These are phyloP conservation scores for Pilophorus perplexus DNA, from an alignment of 2,888 invertebrate genomes.

Conservation along the genomic window DNA sequence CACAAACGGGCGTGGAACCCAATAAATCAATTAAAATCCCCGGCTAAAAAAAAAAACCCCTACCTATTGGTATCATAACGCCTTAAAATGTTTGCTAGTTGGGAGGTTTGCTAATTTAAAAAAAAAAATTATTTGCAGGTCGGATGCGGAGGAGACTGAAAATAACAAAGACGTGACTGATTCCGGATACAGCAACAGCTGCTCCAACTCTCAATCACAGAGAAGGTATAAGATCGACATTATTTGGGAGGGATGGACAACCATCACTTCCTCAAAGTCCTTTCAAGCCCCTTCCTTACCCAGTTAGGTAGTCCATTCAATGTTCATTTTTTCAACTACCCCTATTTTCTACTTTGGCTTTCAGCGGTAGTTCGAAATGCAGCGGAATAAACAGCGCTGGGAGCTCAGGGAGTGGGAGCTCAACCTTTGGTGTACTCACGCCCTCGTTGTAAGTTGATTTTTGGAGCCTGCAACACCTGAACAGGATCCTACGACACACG, in stretches of 20 bases:
- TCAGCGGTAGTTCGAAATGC: slow-evolving; percentile 62
- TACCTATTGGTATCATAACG: too few species aligned
- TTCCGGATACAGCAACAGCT: slow-evolving; percentile 78
- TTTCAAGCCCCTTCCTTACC: too few species aligned
- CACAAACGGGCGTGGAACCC: too few species aligned
- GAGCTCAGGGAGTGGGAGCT: slow-evolving; percentile 68
- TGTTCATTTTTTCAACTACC: too few species aligned
- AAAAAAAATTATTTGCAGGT: slow-evolving; percentile 44
- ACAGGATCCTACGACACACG: too few species aligned
- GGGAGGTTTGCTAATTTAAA: neutral
- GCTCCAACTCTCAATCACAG: slow-evolving; percentile 78
- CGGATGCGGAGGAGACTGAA: slow-evolving; percentile 57
- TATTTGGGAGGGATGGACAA: neutral
- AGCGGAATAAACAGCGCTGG: slow-evolving; percentile 78
- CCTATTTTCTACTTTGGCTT: slow-evolving; percentile 13
- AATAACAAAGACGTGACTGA: slow-evolving; percentile 68
- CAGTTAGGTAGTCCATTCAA: too few species aligned
- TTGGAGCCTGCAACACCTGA: too few species aligned
- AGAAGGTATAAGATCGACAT: slow-evolving; percentile 69
- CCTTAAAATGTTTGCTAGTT: too few species aligned
- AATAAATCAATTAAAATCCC: too few species aligned
- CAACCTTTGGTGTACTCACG: slow-evolving; percentile 8
- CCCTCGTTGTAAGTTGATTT: slow-evolving; percentile 12
- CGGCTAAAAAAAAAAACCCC: too few species aligned
- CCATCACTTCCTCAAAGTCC: too few species aligned